Conservation (phyloP, 2,888 invertebrate species). For the Apantesis nais region DNA sequence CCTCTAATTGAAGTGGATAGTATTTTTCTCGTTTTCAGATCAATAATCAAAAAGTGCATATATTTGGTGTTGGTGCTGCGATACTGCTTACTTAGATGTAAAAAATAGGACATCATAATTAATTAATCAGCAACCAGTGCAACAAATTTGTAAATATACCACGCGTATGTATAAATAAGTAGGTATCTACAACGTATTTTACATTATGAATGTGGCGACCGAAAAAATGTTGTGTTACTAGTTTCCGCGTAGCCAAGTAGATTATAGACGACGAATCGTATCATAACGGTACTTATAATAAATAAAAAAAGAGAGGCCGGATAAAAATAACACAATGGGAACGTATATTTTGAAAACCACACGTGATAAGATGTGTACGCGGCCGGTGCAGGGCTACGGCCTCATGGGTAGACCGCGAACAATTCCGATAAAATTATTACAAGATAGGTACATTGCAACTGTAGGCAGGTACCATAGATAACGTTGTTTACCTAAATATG, state of each 20-base stretch:
- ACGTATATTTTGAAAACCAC: conserved; percentile 54
- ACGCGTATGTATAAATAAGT: neutral
- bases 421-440: conserved; percentile 47
- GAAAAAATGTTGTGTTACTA: conserved; percentile 38
- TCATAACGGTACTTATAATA: conserved; percentile 43
- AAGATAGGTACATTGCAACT: conserved; percentile 24
- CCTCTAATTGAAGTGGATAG: neutral
- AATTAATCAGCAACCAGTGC: neutral
- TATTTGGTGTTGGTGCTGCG: neutral
- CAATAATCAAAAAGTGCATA: neutral
- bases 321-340: conserved; percentile 59
- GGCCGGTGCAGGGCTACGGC: conserved; percentile 17
- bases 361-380: conserved; percentile 41
- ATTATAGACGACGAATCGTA: conserved; percentile 27
- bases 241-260: conserved; percentile 32
- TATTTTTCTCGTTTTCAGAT: neutral
- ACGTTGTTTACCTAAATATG: conserved; percentile 24
- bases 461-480: conserved; percentile 27
- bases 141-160: conserved; percentile 4
- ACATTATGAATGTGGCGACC: conserved; percentile 7
- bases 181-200: conserved; percentile 9
- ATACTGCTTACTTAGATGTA: neutral
- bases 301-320: conserved; percentile 40
- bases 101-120: neutral
- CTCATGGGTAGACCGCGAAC: conserved; percentile 51